phyloP scores from a whole-genome alignment of 2,113 vertebrate genomes.

The Erythrocercus mccallii region DNA sequence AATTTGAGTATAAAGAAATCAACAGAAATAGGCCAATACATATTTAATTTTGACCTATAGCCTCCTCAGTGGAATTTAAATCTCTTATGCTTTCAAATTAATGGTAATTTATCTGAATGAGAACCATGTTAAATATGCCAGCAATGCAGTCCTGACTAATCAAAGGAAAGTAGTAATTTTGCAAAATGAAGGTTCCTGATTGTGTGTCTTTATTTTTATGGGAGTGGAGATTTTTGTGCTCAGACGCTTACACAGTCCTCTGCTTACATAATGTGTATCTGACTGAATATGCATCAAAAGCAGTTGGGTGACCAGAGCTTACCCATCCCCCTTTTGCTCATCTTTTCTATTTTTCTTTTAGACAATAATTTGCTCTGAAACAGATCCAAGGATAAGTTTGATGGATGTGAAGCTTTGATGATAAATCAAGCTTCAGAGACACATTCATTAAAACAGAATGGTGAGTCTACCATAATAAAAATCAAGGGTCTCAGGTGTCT shows the following conservation, averaged over 20 bases:
- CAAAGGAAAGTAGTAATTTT: conserved; percentile 8
- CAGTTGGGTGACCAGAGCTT: background rate
- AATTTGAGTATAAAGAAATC: conserved; percentile 16
- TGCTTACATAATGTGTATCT: background rate
- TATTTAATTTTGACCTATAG: conserved; percentile 56
- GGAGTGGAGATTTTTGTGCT: background rate
- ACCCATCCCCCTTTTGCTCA: background rate
- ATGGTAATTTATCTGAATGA: conserved; percentile 53
- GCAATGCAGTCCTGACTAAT: background rate
- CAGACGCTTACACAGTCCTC: background rate
- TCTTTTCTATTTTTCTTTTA: background rate
- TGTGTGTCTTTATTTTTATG: background rate
- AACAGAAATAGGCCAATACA: conserved; percentile 51
- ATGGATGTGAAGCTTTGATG: background rate
- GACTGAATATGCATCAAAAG: background rate
- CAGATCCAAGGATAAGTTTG: background rate
- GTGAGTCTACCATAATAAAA: background rate
- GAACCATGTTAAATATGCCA: background rate
- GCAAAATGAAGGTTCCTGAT: background rate
- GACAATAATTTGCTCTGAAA: background rate
- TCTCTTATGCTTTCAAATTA: conserved; percentile 52
- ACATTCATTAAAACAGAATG: background rate
- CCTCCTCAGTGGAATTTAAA: conserved; percentile 31
- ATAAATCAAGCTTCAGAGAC: background rate
- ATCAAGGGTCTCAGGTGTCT: background rate